Conservation (phyloP, 2,113 vertebrate species). For the Oceanites oceanicus region DNA sequence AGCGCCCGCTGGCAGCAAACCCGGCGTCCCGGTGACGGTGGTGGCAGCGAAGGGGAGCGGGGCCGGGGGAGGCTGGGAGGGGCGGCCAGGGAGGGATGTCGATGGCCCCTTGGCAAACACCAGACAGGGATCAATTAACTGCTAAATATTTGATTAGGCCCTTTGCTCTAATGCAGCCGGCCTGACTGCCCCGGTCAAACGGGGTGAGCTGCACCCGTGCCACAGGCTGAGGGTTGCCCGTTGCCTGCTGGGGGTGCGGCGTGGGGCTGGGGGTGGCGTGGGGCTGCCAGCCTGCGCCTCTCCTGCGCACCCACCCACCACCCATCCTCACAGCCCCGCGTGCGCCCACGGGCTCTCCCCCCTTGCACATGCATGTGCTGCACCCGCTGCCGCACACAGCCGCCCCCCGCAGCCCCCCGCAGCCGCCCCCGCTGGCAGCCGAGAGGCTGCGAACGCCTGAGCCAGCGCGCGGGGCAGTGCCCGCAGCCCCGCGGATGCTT, state of each 20-base stretch:
- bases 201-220: not conserved
- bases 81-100: not conserved
- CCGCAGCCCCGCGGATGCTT: not conserved
- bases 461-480: rapidly evolving
- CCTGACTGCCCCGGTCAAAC: not conserved
- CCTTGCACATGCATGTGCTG: rapidly evolving
- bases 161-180: conserved; percentile 41
- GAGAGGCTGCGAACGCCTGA: not conserved
- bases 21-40: rapidly evolving
- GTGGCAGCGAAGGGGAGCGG: rapidly evolving
- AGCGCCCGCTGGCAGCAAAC: rapidly evolving
- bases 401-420: rapidly evolving
- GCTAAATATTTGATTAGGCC: conserved; percentile 78
- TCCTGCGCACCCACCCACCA: too few relatives aligned
- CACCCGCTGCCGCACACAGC: rapidly evolving
- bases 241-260: rapidly evolving
- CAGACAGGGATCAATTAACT: conserved; percentile 77
- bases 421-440: not conserved
- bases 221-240: not conserved
- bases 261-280: rapidly evolving
- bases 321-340: not conserved
- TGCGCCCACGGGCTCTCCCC: rapidly evolving
- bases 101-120: conserved; percentile 57
- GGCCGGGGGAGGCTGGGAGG: not conserved
- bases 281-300: not conserved